A percentile compares a stretch with the other conserved stretches of the same genome.
Evolutionary conservation across 2,888 invertebrate genomes (phyloP).

Genomic region (Macropis europaea): DNA sequence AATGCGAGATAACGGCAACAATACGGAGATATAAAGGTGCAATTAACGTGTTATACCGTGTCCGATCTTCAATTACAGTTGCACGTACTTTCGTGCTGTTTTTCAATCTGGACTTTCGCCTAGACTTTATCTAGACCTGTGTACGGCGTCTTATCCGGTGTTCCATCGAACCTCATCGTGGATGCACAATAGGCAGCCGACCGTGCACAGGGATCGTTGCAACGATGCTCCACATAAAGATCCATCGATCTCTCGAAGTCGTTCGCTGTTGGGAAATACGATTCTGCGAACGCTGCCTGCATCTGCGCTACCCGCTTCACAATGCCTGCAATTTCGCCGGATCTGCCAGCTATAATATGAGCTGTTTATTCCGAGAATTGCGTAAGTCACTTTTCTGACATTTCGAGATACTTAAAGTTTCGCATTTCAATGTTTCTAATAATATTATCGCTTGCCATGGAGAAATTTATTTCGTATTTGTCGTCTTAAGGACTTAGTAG

Average conservation of each 20-base stretch:
- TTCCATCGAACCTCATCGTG: conserved; percentile 24
- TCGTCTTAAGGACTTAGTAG: too few species aligned
- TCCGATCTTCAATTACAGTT: conserved; percentile 44
- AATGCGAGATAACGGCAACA: conserved; percentile 35
- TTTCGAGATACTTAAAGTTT: too few species aligned
- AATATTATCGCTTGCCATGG: too few species aligned
- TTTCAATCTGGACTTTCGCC: neutral
- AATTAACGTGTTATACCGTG: conserved; percentile 33
- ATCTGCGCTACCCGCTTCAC: neutral
- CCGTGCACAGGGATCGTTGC: conserved; percentile 32
- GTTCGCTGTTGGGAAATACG: conserved; percentile 26
- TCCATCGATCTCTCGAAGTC: conserved; percentile 47
- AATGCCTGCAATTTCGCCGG: conserved; percentile 23
- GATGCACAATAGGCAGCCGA: conserved; percentile 42
- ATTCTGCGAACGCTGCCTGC: neutral
- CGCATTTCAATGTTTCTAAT: too few species aligned
- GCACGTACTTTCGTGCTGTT: conserved; percentile 16
- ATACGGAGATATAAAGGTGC: conserved; percentile 33
- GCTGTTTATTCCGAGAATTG: too few species aligned
- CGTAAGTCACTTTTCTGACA: too few species aligned
- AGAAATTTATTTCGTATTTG: too few species aligned
- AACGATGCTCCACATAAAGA: conserved; percentile 51
- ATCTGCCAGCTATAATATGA: too few species aligned
- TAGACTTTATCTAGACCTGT: conserved; percentile 1
- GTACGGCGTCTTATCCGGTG: conserved; percentile 15